Evolutionary conservation across 1,140 invertebrate species (phyloP).

Genomic region (Drosophila fuyamai): DNA sequence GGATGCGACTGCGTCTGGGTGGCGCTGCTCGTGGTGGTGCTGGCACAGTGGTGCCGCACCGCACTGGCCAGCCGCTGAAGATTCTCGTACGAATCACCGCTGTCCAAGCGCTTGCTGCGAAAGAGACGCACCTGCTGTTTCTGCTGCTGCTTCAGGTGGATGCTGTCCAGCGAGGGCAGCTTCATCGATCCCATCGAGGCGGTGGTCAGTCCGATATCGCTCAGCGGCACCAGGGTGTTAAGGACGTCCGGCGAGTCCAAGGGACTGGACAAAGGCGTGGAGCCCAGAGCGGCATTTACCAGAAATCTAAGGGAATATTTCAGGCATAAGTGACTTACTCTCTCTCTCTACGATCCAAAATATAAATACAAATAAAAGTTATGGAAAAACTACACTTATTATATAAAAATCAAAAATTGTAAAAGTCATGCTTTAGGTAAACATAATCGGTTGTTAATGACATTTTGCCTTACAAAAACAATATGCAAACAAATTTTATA

Average conservation of each 20-base stretch:
- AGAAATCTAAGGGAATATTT: slow-evolving; percentile 85
- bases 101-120: slow-evolving; percentile 78
- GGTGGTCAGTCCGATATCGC: slow-evolving; percentile 80
- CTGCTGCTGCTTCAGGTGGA: slow-evolving; percentile 80
- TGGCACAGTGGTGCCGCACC: slow-evolving; percentile 43
- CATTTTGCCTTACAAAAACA: too few relatives aligned
- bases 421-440: too few relatives aligned
- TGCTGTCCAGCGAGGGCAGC: slow-evolving; percentile 82
- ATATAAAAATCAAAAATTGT: too few relatives aligned
- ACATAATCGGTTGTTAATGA: too few relatives aligned
- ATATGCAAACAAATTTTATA: too few relatives aligned
- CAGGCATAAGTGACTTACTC: neutral
- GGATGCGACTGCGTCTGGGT: slow-evolving; percentile 44
- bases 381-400: too few relatives aligned
- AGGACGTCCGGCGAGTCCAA: slow-evolving; percentile 87
- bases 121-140: slow-evolving; percentile 82
- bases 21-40: slow-evolving; percentile 44
- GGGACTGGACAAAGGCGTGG: slow-evolving; percentile 87
- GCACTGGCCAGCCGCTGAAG: slow-evolving; percentile 78
- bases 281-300: slow-evolving; percentile 86
- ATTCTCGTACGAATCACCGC: slow-evolving; percentile 82
- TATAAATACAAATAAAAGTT: too few relatives aligned
- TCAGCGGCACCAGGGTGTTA: slow-evolving; percentile 78
- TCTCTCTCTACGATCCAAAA: too few relatives aligned
- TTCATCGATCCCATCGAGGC: slow-evolving; percentile 83